Conservation (phyloP, 2,888 invertebrate species). For the Cephus rjabovi region DNA sequence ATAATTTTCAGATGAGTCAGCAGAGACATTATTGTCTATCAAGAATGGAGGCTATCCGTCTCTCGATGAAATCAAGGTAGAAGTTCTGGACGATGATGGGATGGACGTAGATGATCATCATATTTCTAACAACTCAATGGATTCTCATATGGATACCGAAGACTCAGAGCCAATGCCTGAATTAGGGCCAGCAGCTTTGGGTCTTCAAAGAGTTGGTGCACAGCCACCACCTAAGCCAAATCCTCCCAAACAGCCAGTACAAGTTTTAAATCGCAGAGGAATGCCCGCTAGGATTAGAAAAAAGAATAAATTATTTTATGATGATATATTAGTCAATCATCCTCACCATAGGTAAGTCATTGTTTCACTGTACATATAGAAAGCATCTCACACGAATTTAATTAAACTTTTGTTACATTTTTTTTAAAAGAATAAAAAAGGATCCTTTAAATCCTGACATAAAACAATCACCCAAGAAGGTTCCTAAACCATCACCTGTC, state of each 20-base stretch:
- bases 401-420: constrained; percentile 11
- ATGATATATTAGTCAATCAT: constrained; percentile 88
- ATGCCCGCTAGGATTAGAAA: constrained; percentile 93
- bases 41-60: constrained; percentile 69
- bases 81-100: constrained; percentile 65
- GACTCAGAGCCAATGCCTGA: constrained; percentile 76
- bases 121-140: constrained; percentile 50
- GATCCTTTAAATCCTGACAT: constrained; percentile 54
- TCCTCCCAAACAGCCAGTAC: constrained; percentile 78
- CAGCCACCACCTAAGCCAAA: constrained; percentile 78
- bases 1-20: constrained; percentile 68
- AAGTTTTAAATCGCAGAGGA: constrained; percentile 85
- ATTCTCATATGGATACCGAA: constrained; percentile 69
- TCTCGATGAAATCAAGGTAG: constrained; percentile 52
- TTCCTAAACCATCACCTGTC: constrained; percentile 71
- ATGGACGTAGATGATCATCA: constrained; percentile 72
- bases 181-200: constrained; percentile 83
- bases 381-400: background rate
- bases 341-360: constrained; percentile 74
- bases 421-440: constrained; percentile 56
- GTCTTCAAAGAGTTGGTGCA: constrained; percentile 84
- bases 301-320: constrained; percentile 89
- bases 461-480: constrained; percentile 75
- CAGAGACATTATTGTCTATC: constrained; percentile 69
- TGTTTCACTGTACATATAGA: background rate